Conservation (phyloP, 2,113 vertebrate species). For the Bagarius yarrelli region DNA sequence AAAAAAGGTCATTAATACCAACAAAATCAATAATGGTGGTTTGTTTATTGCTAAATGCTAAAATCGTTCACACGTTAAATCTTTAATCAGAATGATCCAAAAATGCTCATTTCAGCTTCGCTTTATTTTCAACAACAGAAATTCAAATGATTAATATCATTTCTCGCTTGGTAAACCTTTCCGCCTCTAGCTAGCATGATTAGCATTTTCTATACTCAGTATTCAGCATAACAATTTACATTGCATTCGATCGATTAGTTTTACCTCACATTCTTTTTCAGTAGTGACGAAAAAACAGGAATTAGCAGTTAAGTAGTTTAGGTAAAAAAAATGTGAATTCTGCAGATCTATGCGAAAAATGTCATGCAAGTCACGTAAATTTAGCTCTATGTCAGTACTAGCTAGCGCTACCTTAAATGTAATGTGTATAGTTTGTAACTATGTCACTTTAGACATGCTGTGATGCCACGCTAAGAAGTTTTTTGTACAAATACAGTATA, state of each 20-base stretch:
- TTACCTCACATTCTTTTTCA: not conserved
- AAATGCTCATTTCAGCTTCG: not conserved
- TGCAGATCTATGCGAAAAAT: too few relatives aligned
- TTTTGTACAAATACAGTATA: not conserved
- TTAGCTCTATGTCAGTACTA: too few relatives aligned
- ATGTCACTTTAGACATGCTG: too few relatives aligned
- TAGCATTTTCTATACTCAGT: not conserved
- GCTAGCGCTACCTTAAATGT: too few relatives aligned
- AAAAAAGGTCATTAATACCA: not conserved
- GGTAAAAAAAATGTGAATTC: not conserved
- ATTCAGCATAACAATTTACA: not conserved
- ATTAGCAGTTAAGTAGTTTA: not conserved
- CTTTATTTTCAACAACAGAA: not conserved
- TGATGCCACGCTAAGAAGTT: too few relatives aligned
- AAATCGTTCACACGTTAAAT: not conserved
- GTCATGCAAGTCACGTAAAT: too few relatives aligned
- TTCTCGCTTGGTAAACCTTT: not conserved
- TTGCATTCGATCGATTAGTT: not conserved
- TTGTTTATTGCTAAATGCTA: not conserved
- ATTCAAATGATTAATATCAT: not conserved
- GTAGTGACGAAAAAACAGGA: not conserved
- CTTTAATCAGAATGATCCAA: not conserved
- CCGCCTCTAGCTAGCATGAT: not conserved
- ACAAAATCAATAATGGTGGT: not conserved
- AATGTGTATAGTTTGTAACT: too few relatives aligned